phyloP scores from a whole-genome alignment of 2,113 vertebrate genomes.

The Pithys albifrons region DNA sequence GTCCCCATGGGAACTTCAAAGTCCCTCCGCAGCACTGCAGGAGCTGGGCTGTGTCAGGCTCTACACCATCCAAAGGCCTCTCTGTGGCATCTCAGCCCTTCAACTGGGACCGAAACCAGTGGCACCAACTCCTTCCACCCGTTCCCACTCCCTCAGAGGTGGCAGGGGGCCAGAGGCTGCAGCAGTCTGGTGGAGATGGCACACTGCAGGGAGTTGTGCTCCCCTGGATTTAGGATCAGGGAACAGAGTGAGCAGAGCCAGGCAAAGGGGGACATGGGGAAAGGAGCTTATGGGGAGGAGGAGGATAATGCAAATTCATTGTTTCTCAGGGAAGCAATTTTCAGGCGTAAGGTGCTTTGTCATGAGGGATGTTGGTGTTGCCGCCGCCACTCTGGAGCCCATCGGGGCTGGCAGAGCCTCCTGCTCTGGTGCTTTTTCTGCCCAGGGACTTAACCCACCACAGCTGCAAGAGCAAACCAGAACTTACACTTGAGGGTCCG shows the following conservation, averaged over 20 bases:
- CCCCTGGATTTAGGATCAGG: not conserved
- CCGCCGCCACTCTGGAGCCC: not conserved
- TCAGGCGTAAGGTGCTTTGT: slow-evolving; percentile 2
- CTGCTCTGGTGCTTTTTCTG: not conserved
- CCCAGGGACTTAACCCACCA: not conserved
- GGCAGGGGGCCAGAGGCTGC: fast-evolving
- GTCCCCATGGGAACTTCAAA: not conserved
- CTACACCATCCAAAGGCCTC: fast-evolving
- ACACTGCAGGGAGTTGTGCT: fast-evolving
- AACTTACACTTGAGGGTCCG: fast-evolving
- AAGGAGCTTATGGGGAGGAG: not conserved
- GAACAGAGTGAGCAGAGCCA: not conserved
- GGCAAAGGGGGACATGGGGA: not conserved
- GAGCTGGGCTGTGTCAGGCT: not conserved
- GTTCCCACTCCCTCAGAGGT: not conserved
- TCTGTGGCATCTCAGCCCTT: not conserved
- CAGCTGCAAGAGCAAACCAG: not conserved
- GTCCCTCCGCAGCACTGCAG: not conserved
- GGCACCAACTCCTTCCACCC: not conserved
- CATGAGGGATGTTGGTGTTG: not conserved
- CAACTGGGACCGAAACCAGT: not conserved
- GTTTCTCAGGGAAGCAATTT: not conserved
- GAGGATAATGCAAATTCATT: not conserved
- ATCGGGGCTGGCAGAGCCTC: not conserved
- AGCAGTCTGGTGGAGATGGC: not conserved